Evolutionary conservation across 2,113 vertebrate species (phyloP).

Genomic region (Gorsachius goisagi): DNA sequence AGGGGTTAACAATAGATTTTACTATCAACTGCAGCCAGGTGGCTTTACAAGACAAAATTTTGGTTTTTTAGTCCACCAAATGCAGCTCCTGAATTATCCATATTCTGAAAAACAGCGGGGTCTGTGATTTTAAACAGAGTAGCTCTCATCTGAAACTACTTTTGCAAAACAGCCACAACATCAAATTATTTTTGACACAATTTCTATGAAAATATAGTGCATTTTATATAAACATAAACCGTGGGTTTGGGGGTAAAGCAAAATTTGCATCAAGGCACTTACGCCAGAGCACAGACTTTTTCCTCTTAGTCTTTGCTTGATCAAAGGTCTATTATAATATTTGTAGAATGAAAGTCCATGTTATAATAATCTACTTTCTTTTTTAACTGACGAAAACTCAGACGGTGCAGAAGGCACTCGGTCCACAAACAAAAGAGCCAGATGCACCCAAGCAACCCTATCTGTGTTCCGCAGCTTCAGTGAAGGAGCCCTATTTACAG

Average conservation of each 20-base stretch:
- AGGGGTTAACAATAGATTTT: constrained; percentile 4
- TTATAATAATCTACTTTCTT: not conserved
- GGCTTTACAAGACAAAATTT: constrained; percentile 34
- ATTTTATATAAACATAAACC: not conserved
- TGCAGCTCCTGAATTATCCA: not conserved
- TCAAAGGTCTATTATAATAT: not conserved
- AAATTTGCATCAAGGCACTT: not conserved
- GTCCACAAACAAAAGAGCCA: not conserved
- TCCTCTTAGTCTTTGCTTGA: not conserved
- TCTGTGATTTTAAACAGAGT: not conserved
- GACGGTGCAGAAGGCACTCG: fast-evolving
- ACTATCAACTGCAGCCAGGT: constrained; percentile 49
- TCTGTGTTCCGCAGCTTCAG: not conserved
- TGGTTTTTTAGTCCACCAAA: not conserved
- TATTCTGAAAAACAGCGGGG: not conserved
- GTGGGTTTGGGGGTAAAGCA: not conserved
- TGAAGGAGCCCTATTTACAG: not conserved
- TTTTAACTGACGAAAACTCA: not conserved
- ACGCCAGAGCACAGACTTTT: not conserved
- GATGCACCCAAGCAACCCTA: not conserved
- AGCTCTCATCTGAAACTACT: not conserved
- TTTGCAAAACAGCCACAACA: not conserved
- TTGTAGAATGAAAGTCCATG: not conserved
- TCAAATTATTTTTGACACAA: not conserved
- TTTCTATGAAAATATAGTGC: not conserved